phyloP scores from a whole-genome alignment of 2,797 vertebrate species.

The Amblyraja radiata region DNA sequence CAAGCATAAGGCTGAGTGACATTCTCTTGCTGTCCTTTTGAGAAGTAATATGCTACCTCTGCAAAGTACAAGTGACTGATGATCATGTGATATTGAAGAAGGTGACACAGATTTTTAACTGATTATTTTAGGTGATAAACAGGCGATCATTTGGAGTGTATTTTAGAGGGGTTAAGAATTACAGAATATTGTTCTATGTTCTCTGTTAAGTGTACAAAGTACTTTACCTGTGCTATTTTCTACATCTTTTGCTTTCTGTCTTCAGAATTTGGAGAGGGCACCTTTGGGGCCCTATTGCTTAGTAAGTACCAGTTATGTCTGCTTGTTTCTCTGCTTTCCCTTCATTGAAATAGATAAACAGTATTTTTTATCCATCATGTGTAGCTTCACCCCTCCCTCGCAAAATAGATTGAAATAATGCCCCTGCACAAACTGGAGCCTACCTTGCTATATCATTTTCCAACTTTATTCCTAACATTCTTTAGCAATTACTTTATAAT shows the following conservation, averaged over 20 bases:
- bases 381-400: conserved; percentile 3
- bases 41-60: neutral
- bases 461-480: neutral
- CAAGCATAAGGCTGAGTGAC: neutral
- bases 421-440: conserved; percentile 1
- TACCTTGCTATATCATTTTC: neutral
- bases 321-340: conserved; percentile 42
- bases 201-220: conserved; percentile 11
- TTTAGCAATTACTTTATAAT: neutral
- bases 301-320: conserved; percentile 73
- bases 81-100: neutral
- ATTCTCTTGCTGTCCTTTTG: neutral
- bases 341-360: neutral
- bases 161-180: neutral
- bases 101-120: neutral
- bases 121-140: neutral
- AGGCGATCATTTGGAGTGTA: neutral
- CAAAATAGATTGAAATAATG: neutral
- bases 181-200: conserved; percentile 39
- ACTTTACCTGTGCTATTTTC: conserved; percentile 60
- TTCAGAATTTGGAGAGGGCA: conserved; percentile 92
- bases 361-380: conserved; percentile 8
- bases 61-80: neutral
- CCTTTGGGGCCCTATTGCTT: conserved; percentile 89
- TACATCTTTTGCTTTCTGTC: conserved; percentile 63